These are phyloP conservation scores for Haliclystus octoradiatus DNA, from an alignment of 30 jellyfish, hydroid and myxozoan species.

Conservation along the genomic window DNA sequence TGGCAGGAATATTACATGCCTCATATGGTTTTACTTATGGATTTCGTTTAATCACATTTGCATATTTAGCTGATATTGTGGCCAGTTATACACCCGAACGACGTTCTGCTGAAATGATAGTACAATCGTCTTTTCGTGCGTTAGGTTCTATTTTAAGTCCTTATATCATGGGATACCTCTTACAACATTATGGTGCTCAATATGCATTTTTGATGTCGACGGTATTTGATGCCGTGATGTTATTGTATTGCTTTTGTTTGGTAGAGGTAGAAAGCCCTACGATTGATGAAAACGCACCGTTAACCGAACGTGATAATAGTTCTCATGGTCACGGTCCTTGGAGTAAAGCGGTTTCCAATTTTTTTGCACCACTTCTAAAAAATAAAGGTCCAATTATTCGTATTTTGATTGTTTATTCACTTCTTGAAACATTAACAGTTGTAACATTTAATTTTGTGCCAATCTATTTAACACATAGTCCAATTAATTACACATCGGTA, in stretches of 20 bases:
- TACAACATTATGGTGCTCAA: not conserved
- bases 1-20: not conserved
- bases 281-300: not conserved
- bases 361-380: not conserved
- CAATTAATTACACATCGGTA: not conserved
- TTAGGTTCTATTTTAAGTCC: not conserved
- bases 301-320: not conserved
- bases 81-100: not conserved
- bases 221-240: not conserved
- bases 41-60: not conserved
- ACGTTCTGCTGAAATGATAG: not conserved
- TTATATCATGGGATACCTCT: not conserved
- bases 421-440: not conserved
- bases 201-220: not conserved
- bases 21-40: not conserved
- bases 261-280: not conserved
- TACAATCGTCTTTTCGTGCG: not conserved
- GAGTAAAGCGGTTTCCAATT: too few relatives aligned
- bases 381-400: not conserved
- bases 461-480: not conserved
- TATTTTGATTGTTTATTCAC: not conserved
- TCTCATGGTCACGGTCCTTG: too few relatives aligned
- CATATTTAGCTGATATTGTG: not conserved
- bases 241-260: too few relatives aligned
- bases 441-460: not conserved